Percentiles rank a stretch among this genome's conserved stretches.
Conservation (phyloP, 30 jellyfish, hydroid and myxozoan species). For the Cassiopea andromeda region DNA sequence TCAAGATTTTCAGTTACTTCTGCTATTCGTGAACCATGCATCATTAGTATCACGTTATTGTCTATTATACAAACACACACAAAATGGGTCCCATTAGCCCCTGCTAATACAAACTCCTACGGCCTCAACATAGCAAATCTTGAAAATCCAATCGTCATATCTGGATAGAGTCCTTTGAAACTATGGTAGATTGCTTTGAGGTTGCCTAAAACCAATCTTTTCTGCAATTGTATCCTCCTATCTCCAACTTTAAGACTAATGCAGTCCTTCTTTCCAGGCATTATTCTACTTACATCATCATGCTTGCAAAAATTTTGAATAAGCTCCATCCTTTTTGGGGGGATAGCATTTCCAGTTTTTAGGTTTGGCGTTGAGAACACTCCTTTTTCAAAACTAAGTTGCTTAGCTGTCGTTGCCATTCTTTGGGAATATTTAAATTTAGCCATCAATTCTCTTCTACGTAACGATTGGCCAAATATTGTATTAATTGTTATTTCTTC, state of each 20-base stretch:
- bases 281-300: slow-evolving; percentile 42
- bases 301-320: not conserved
- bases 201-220: slow-evolving; percentile 41
- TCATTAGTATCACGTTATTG: slow-evolving; percentile 64
- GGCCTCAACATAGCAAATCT: slow-evolving; percentile 65
- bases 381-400: slow-evolving; percentile 56
- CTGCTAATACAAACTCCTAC: slow-evolving; percentile 59
- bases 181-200: slow-evolving; percentile 28
- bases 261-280: slow-evolving; percentile 66
- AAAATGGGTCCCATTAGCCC: slow-evolving; percentile 60
- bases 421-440: slow-evolving; percentile 37
- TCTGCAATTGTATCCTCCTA: slow-evolving; percentile 4
- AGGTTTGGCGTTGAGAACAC: slow-evolving; percentile 56
- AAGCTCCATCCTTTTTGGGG: not conserved
- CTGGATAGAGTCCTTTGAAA: slow-evolving; percentile 10
- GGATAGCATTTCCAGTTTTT: slow-evolving; percentile 13
- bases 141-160: slow-evolving; percentile 25
- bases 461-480: slow-evolving; percentile 38
- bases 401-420: slow-evolving; percentile 59
- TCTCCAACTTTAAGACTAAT: slow-evolving; percentile 1
- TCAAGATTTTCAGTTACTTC: slow-evolving; percentile 13
- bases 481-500: slow-evolving; percentile 30
- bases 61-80: slow-evolving; percentile 74
- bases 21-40: slow-evolving; percentile 26
- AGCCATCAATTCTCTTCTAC: slow-evolving; percentile 34